Evolutionary conservation across 2,113 vertebrate species (phyloP), one percentile per base, ranked within the genome.

Genomic region (Protomyctophum bolini): DNA sequence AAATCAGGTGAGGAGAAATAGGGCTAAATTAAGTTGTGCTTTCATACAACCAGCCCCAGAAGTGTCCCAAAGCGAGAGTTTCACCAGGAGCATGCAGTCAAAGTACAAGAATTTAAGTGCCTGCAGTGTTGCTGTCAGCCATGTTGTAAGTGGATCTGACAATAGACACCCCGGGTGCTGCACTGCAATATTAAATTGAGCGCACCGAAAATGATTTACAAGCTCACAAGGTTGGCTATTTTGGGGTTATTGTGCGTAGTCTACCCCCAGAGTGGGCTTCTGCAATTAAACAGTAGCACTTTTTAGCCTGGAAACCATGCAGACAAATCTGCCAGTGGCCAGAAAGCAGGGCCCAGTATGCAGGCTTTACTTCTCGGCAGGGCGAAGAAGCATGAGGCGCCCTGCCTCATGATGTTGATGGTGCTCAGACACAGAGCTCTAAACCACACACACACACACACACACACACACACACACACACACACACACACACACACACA

Each of bases 101-200:
- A 68, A 79, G 73, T 68, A 64, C 73, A 80, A 64, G 86, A 88
- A 61, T 80, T 66, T 66, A 81, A 77, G 33, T 81, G 60, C 81
- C 80, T 83, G 68, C 84, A 72, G 84, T 68, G 87, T 55, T 77
- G 80, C 70, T 83, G 81, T 79, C 76, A 81, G 72, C 79, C 77
- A 6, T 41, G 33, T 41, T 41, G 33, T 41, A 41, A 41, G 33
- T 41, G 33, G 0, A 6, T 41, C 33, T 6, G 33, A 41, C 33
- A 41, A 41, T 41, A 41, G 33, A 41, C 33, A 41, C 33, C 33
- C 5, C 33, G 33, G 33, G 33, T 6, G 33, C 33, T 41, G 33
- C 33, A 6, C 33, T 41, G 33, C 33, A 41, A 41, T 41, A 41
- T 41, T 41, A 41, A 41, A 41, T 1, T 41, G 33, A 41, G 33